Conservation (phyloP, 2,888 invertebrate genomes). For the Synanthedon tipuliformis region DNA sequence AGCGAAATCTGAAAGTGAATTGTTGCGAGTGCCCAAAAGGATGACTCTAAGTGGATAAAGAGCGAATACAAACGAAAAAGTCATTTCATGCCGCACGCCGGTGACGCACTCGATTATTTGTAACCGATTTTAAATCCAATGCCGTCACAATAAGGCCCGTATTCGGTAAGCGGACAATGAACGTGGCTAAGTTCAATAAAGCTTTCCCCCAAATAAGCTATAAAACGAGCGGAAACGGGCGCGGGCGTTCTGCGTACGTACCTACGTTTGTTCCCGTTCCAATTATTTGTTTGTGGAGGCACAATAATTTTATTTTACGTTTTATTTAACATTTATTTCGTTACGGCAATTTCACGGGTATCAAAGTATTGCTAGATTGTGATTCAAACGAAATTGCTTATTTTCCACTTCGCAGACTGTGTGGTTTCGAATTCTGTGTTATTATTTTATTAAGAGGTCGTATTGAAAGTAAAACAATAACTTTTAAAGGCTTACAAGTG, state of each 20-base stretch:
- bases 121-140: constrained; percentile 29
- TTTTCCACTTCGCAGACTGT: constrained; percentile 62
- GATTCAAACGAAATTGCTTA: constrained; percentile 68
- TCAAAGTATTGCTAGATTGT: constrained; percentile 68
- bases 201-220: constrained; percentile 70
- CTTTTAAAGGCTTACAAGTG: too few species aligned
- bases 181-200: constrained; percentile 67
- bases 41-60: constrained; percentile 68
- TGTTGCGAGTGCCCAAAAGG: constrained; percentile 67
- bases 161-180: constrained; percentile 35
- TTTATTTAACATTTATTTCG: constrained; percentile 71
- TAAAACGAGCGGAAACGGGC: constrained; percentile 65
- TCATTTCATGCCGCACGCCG: constrained; percentile 64
- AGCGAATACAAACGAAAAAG: constrained; percentile 68
- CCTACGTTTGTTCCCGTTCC: constrained; percentile 51
- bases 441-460: constrained; percentile 47
- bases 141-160: constrained; percentile 28
- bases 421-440: constrained; percentile 40
- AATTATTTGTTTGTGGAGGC: constrained; percentile 70
- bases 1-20: constrained; percentile 65
- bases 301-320: constrained; percentile 70
- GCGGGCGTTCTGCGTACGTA: constrained; percentile 41
- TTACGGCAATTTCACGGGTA: constrained; percentile 70
- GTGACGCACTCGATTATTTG: constrained; percentile 36
- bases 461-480: too few species aligned